Evolutionary conservation across 1,140 invertebrate species (phyloP), one percentile per base, ranked within the genome.

Genomic region (Saccostrea glomerata): DNA sequence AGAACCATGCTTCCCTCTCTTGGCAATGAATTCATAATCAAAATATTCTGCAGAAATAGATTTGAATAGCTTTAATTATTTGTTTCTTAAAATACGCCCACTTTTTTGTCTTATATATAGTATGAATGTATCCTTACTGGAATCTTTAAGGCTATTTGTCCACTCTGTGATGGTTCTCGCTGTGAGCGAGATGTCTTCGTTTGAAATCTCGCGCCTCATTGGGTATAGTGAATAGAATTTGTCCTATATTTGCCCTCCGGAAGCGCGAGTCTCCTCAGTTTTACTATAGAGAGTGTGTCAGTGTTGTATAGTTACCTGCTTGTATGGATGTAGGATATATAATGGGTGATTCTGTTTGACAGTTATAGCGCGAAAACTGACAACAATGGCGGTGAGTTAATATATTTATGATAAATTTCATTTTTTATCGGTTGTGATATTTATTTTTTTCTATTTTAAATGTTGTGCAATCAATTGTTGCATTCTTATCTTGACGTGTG

Each of bases 141-240:
- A 63, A 17, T n/a, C n/a, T 63, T 20, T 36, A 36, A 36, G 17
- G 58, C 58, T n/a, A 36, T 36, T 20, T 20, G 58, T 63, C 58
- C 58, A 63, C 15, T 63, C 58, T 63, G 15, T 20, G 17, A 63
- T 63, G 58, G 58, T 63, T 63, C n/a, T 63, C n/a, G n/a, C 17
- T 20, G 17, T 20, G 17, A 63, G 47, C 58, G 58, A 63, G 17
- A 63, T 3, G 47, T 6, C 13, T 20, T 20, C 58, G 70, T 77
- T 77, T 77, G 70, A 77, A 77, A 77, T 77, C 70, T 77, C 70
- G 70, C 70, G 70, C 70, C 30, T 25, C 30, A 17, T 77, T 36
- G 23, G 36, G 70, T 30, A 63, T 5, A 20, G n/a, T 63, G 58
- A 63, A 63, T 63, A n/a, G n/a, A 63, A 63, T 63, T 63, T 63